Percentiles rank a stretch among this genome's conserved stretches.
phyloP scores from a whole-genome alignment of 1,140 invertebrate genomes.

The Portunus trituberculatus region DNA sequence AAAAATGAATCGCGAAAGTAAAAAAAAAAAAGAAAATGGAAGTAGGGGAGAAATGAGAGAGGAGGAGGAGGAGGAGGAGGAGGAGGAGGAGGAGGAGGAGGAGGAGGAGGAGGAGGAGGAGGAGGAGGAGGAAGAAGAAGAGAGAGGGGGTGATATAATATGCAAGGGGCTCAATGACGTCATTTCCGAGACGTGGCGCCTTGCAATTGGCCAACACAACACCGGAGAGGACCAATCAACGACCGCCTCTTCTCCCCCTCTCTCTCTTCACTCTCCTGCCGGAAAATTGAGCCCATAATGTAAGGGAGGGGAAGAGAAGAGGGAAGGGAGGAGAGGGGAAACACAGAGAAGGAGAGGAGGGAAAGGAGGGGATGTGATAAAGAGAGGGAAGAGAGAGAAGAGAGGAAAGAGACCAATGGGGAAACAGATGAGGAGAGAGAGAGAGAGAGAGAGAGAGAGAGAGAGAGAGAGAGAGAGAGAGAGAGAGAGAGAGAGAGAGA shows the following conservation, averaged over 20 bases:
- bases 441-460: neutral
- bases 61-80: neutral
- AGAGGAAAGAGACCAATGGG: neutral
- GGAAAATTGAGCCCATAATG: neutral
- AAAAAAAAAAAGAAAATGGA: too few relatives aligned
- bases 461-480: neutral
- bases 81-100: neutral
- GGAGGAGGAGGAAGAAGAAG: neutral
- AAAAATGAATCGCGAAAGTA: neutral
- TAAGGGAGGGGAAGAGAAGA: neutral
- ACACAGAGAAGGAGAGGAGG: neutral
- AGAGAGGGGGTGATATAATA: neutral
- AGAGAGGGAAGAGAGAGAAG: neutral
- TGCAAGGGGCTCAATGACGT: neutral
- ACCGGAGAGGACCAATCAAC: neutral
- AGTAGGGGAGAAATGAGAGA: too few relatives aligned
- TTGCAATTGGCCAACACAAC: slow-evolving; percentile 11
- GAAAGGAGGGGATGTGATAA: neutral
- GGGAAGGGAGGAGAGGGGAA: neutral
- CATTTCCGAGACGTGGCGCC: neutral
- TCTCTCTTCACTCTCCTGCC: neutral
- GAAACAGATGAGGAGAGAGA: neutral
- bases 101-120: neutral
- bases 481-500: neutral
- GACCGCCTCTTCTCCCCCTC: neutral